Conservation (phyloP, 2,113 vertebrate genomes). For the Procavia capensis region DNA sequence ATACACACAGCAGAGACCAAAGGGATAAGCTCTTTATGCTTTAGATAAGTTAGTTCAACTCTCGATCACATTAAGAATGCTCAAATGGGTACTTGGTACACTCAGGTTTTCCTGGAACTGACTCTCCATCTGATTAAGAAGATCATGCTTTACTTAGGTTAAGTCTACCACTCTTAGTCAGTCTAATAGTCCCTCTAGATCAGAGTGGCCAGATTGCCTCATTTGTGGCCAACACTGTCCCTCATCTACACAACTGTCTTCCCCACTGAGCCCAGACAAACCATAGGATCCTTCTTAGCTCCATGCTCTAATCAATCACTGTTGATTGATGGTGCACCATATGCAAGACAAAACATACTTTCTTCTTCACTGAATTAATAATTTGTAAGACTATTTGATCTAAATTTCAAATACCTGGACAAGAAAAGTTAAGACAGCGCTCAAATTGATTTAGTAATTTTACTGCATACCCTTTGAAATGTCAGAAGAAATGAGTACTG, state of each 20-base stretch:
- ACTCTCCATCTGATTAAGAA: not conserved
- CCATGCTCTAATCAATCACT: not conserved
- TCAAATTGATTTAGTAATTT: not conserved
- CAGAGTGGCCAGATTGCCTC: not conserved
- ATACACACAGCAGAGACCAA: not conserved
- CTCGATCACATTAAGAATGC: not conserved
- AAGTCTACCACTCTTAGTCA: not conserved
- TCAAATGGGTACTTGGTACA: not conserved
- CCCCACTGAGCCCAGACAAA: not conserved
- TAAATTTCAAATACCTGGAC: constrained; percentile 5
- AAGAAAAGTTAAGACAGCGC: not conserved
- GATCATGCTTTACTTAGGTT: not conserved
- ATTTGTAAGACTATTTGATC: not conserved
- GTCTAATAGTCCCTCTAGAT: not conserved
- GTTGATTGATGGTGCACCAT: not conserved
- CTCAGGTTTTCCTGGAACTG: not conserved
- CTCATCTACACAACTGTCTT: not conserved
- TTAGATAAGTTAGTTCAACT: not conserved
- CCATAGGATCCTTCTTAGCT: not conserved
- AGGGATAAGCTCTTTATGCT: not conserved
- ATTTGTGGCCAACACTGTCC: accelerated
- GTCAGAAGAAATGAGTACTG: not conserved
- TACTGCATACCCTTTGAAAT: not conserved
- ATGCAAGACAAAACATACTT: not conserved
- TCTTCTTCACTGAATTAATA: not conserved